Percentiles rank a stretch among this genome's conserved stretches.
phyloP scores from a whole-genome alignment of 2,797 vertebrate species.

The Rhinatrema bivittatum region DNA sequence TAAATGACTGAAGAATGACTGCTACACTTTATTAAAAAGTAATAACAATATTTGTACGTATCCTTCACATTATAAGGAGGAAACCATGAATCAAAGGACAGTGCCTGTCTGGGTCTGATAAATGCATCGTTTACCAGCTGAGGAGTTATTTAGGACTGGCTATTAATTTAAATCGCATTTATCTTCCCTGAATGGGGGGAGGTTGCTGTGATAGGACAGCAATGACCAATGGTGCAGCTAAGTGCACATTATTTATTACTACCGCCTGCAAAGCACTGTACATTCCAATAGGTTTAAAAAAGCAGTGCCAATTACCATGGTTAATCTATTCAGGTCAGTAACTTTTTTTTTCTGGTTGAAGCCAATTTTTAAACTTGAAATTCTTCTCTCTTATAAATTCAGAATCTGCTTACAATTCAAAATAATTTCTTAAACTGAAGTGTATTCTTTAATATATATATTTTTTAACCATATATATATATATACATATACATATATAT shows the following conservation, averaged over 20 bases:
- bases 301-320: constrained; percentile 63
- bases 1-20: constrained; percentile 96
- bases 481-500: too few relatives aligned
- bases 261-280: constrained; percentile 50
- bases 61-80: constrained; percentile 94
- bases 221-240: constrained; percentile 64
- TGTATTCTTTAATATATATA: too few relatives aligned
- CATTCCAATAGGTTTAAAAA: constrained; percentile 60
- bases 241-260: constrained; percentile 72
- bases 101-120: constrained; percentile 98
- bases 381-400: constrained; percentile 27
- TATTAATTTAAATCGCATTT: constrained; percentile 99
- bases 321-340: constrained; percentile 62
- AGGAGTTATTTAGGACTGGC: constrained; percentile 98
- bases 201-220: constrained; percentile 63
- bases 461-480: constrained; percentile 4
- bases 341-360: constrained; percentile 53
- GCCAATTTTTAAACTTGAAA: constrained; percentile 41
- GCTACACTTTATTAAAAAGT: constrained; percentile 99
- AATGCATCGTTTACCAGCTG: constrained; percentile 99
- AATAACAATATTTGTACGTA: constrained; percentile 99
- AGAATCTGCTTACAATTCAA: constrained; percentile 21
- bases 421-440: constrained; percentile 12
- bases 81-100: constrained; percentile 98
- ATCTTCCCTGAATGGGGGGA: constrained; percentile 78